These are phyloP conservation scores for Oscheius onirici DNA, from an alignment of 2,888 invertebrate genomes.

Conservation along the genomic window DNA sequence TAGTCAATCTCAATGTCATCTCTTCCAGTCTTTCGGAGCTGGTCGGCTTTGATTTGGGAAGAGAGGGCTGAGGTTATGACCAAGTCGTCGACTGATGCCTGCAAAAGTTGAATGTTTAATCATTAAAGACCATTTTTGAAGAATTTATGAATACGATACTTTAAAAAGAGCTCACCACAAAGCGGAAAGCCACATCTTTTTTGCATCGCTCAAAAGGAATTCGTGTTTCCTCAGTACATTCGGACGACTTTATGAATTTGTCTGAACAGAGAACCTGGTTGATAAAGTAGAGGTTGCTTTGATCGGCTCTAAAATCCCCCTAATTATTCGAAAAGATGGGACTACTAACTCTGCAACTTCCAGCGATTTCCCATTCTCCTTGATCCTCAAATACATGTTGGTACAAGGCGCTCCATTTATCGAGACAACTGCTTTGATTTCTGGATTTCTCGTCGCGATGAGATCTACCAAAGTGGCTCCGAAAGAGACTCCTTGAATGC, in stretches of 20 bases:
- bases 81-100: conserved; percentile 44
- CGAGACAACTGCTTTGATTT: conserved; percentile 44
- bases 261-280: conserved; percentile 39
- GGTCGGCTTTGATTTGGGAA: conserved; percentile 30
- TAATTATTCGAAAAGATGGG: background rate
- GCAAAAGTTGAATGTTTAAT: background rate
- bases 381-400: conserved; percentile 34
- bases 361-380: conserved; percentile 42
- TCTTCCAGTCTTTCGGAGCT: conserved; percentile 39
- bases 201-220: conserved; percentile 43
- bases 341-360: conserved; percentile 26
- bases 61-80: conserved; percentile 37
- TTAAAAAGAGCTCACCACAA: conserved; percentile 37
- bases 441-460: conserved; percentile 40
- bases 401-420: conserved; percentile 43
- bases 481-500: conserved; percentile 48
- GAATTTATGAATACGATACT: too few relatives aligned
- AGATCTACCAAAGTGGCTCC: conserved; percentile 45
- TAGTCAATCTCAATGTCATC: conserved; percentile 40
- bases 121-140: too few relatives aligned
- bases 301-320: conserved; percentile 36
- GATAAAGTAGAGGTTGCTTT: conserved; percentile 37
- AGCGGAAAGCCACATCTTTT: conserved; percentile 39
- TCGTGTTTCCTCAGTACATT: conserved; percentile 34
- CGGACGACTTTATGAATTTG: conserved; percentile 29